These are phyloP conservation scores for Ophonus ardosiacus DNA, from an alignment of 2,888 invertebrate genomes.

Conservation along the genomic window DNA sequence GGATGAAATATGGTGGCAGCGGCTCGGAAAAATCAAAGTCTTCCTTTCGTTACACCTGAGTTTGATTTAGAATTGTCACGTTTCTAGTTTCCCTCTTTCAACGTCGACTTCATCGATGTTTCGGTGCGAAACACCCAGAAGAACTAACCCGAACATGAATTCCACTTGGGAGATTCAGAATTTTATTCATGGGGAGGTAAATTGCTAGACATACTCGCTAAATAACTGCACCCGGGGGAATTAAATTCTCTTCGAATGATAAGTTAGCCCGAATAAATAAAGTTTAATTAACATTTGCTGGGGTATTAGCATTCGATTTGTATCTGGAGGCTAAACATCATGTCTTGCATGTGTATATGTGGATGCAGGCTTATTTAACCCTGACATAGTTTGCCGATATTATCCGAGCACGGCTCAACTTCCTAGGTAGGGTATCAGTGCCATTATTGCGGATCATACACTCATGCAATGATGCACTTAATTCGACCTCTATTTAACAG, in stretches of 20 bases:
- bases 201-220: slow-evolving; percentile 16
- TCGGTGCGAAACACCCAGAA: not conserved
- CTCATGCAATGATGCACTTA: not conserved
- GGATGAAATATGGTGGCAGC: slow-evolving; percentile 46
- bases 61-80: slow-evolving; percentile 51
- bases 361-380: not conserved
- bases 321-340: not conserved
- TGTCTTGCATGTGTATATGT: not conserved
- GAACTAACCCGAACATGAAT: slow-evolving; percentile 10
- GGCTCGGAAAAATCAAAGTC: slow-evolving; percentile 46
- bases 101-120: not conserved
- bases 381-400: not conserved
- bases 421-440: not conserved
- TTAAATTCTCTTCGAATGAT: not conserved
- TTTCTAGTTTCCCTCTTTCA: not conserved
- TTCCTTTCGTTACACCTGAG: slow-evolving; percentile 49
- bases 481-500: not conserved
- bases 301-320: not conserved
- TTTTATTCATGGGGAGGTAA: slow-evolving; percentile 22
- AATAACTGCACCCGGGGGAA: not conserved
- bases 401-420: not conserved
- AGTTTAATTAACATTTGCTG: not conserved
- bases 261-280: not conserved
- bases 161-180: slow-evolving; percentile 22
- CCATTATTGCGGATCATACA: not conserved